Evolutionary conservation across 2,797 vertebrate genomes (phyloP).

Genomic region (Benthosema pterotum): DNA sequence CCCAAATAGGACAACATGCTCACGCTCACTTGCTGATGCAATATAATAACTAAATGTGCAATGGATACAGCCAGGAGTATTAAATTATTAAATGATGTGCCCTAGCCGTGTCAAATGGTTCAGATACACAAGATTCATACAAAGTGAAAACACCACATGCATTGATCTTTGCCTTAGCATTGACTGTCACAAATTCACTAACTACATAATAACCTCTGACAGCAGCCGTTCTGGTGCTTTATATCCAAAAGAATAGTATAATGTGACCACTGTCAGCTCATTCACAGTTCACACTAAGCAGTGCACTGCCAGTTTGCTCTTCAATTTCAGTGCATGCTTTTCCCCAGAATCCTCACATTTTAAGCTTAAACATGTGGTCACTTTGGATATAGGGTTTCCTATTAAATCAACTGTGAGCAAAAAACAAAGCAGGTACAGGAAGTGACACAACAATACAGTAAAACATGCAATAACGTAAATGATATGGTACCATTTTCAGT

Average conservation of each 20-base stretch:
- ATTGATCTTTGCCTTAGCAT: conserved; percentile 3
- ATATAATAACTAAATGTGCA: conserved; percentile 6
- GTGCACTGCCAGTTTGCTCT: conserved; percentile 24
- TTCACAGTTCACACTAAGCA: conserved; percentile 18
- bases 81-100: conserved; percentile 17
- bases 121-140: conserved; percentile 15
- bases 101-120: too few relatives aligned
- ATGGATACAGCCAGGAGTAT: background rate
- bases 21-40: conserved; percentile 10
- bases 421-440: conserved; percentile 1
- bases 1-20: background rate
- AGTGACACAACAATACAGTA: background rate
- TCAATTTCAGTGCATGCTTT: conserved; percentile 3
- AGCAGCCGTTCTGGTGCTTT: conserved; percentile 7
- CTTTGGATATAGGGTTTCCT: background rate
- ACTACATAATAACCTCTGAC: conserved; percentile 8
- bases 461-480: background rate
- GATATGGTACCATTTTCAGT: background rate
- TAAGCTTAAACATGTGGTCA: conserved; percentile 5
- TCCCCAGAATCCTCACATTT: conserved; percentile 17
- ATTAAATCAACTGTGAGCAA: background rate
- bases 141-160: conserved; percentile 10
- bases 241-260: conserved; percentile 10
- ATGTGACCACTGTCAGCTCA: conserved; percentile 21
- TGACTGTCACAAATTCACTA: conserved; percentile 30